Conservation (phyloP, 2,113 vertebrate genomes). For the Tetrao urogallus region DNA sequence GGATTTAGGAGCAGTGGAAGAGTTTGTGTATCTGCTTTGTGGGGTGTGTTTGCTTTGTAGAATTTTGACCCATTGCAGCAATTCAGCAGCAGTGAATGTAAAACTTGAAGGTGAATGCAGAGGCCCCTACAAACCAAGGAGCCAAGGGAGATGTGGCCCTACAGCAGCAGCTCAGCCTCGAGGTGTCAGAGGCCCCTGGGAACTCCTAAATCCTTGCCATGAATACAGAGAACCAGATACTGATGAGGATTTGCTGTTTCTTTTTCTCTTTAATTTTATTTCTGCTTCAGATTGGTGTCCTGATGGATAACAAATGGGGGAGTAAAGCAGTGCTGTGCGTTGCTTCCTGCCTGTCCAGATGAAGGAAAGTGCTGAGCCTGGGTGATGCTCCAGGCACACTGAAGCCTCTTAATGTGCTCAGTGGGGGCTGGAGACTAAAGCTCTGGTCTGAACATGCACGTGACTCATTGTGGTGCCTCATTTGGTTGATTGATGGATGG, state of each 20-base stretch:
- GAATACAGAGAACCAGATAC: not conserved
- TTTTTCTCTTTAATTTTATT: not conserved
- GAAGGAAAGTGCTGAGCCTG: not conserved
- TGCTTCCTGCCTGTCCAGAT: not conserved
- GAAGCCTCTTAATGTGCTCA: not conserved
- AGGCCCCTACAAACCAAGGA: not conserved
- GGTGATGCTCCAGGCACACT: not conserved
- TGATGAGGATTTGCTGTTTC: too few relatives aligned
- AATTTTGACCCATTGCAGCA: not conserved
- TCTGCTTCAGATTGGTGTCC: not conserved
- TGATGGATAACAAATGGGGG: not conserved
- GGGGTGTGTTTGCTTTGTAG: not conserved
- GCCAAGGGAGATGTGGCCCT: rapidly evolving
- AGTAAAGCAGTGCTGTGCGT: not conserved
- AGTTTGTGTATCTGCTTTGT: rapidly evolving
- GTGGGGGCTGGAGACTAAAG: not conserved
- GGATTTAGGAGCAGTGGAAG: not conserved
- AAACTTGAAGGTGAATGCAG: not conserved
- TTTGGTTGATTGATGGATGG: not conserved
- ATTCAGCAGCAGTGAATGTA: not conserved
- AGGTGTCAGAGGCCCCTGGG: too few relatives aligned
- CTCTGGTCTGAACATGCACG: rapidly evolving
- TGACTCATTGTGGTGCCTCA: not conserved
- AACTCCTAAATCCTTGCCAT: not conserved
- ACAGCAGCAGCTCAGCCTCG: not conserved